A percentile compares a stretch with the other conserved stretches of the same genome.
These are phyloP conservation scores for Oreocharis arfaki DNA, from an alignment of 2,113 vertebrate species.

Conservation along the genomic window DNA sequence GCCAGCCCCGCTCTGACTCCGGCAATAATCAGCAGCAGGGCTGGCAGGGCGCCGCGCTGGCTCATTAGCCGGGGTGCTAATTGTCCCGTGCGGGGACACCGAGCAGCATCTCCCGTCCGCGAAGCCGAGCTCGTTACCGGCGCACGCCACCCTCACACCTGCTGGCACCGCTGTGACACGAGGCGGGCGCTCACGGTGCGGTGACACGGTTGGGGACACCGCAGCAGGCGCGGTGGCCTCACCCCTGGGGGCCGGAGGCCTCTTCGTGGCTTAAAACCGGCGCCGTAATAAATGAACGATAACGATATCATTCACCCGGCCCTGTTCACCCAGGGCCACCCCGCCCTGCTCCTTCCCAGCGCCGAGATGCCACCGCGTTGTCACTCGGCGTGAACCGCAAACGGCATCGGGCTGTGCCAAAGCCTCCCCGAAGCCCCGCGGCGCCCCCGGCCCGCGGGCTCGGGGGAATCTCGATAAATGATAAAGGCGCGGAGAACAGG, in stretches of 20 bases:
- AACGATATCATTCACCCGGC: neutral
- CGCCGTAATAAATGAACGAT: accelerated
- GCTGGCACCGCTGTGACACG: neutral
- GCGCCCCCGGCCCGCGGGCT: neutral
- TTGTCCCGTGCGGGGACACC: neutral
- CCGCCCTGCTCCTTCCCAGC: neutral
- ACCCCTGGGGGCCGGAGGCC: accelerated
- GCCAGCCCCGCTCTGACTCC: neutral
- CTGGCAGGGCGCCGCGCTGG: neutral
- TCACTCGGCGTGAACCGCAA: neutral
- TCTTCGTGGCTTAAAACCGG: accelerated
- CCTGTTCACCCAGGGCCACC: accelerated
- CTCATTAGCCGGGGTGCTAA: neutral
- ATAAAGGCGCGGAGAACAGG: neutral
- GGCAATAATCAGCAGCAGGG: neutral
- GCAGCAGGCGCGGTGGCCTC: accelerated
- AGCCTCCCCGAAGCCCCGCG: neutral
- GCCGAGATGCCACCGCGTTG: neutral
- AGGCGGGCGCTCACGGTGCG: accelerated
- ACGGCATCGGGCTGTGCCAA: neutral
- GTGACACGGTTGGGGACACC: neutral
- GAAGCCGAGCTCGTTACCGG: neutral
- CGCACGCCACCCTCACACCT: neutral
- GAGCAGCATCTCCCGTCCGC: neutral
- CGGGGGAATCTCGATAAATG: accelerated